Conservation (phyloP, 2,113 vertebrate species). For the Psophia crepitans region DNA sequence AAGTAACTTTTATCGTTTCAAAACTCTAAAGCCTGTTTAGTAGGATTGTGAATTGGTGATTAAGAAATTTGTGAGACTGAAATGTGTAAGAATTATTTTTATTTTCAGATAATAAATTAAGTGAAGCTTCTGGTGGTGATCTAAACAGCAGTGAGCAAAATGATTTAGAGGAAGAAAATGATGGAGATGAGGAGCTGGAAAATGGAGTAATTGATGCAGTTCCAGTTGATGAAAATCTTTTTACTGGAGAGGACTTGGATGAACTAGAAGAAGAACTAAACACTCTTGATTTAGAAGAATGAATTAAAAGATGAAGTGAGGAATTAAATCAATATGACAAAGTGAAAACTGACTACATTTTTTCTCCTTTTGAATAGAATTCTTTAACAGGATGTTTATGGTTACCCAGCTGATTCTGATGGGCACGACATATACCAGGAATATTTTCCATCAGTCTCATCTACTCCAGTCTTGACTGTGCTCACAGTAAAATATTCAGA, state of each 20-base stretch:
- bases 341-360: conserved; percentile 66
- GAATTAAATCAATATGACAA: conserved; percentile 47
- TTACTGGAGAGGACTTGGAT: conserved; percentile 96
- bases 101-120: conserved; percentile 87
- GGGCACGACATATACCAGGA: conserved; percentile 39
- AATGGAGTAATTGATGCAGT: conserved; percentile 82
- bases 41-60: neutral
- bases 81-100: neutral
- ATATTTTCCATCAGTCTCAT: conserved; percentile 37
- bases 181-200: conserved; percentile 66
- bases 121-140: conserved; percentile 89
- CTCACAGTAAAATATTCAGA: conserved; percentile 67
- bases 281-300: conserved; percentile 92
- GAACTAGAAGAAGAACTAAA: conserved; percentile 97
- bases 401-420: conserved; percentile 68
- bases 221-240: conserved; percentile 97
- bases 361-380: conserved; percentile 62
- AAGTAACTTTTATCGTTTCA: neutral
- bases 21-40: neutral
- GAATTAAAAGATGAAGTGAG: conserved; percentile 54
- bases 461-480: conserved; percentile 64
- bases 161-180: conserved; percentile 71
- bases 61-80: neutral
- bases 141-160: conserved; percentile 79
- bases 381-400: conserved; percentile 66